Conservation (phyloP, 2,113 vertebrate species). For the Eleginops maclovinus region DNA sequence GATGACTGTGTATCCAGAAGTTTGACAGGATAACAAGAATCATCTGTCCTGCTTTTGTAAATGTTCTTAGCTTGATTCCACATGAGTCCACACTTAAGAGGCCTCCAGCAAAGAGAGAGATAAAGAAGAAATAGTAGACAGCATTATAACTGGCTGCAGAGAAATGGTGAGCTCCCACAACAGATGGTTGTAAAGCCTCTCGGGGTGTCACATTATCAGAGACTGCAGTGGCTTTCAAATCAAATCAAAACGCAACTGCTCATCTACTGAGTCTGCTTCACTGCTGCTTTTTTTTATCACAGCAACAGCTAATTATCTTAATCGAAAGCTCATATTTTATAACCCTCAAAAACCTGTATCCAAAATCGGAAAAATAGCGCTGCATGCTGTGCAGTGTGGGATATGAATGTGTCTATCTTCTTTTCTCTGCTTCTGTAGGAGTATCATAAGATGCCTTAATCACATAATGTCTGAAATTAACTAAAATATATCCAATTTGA, state of each 20-base stretch:
- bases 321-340: constrained; percentile 8
- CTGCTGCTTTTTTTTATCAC: constrained; percentile 13
- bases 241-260: constrained; percentile 24
- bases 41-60: not conserved
- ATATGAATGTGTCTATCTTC: too few species aligned
- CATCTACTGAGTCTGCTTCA: not conserved
- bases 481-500: not conserved
- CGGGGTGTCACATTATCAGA: constrained; percentile 33
- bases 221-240: constrained; percentile 20
- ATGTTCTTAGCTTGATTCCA: constrained; percentile 31
- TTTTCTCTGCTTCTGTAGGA: not conserved
- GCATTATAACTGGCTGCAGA: constrained; percentile 17
- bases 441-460: not conserved
- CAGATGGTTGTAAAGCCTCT: constrained; percentile 52
- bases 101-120: constrained; percentile 32
- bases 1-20: not conserved
- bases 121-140: constrained; percentile 13
- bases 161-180: constrained; percentile 33
- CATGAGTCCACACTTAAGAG: constrained; percentile 37
- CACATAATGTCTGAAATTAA: not conserved
- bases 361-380: not conserved
- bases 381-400: not conserved
- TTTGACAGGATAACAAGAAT: not conserved
- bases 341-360: constrained; percentile 1
- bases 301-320: constrained; percentile 26